phyloP scores from a whole-genome alignment of 2,113 vertebrate species.

The Opisthocomus hoazin region DNA sequence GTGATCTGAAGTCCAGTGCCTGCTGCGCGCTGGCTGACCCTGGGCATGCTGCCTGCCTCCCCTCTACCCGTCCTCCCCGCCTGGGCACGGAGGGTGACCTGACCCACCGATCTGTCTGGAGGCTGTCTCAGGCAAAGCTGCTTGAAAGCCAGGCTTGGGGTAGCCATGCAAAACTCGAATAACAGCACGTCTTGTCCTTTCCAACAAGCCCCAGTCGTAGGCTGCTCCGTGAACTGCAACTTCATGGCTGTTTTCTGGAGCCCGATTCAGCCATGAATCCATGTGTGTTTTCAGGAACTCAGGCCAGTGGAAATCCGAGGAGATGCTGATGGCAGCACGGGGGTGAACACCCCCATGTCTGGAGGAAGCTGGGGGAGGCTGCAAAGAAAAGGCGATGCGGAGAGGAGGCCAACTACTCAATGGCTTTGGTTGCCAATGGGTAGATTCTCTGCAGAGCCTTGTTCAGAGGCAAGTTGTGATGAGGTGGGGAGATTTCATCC shows the following conservation, averaged over 20 bases:
- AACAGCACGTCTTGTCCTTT: background rate
- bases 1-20: background rate
- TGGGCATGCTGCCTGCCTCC: background rate
- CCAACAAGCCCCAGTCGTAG: background rate
- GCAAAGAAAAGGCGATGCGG: rapidly evolving
- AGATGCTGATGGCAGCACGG: background rate
- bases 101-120: background rate
- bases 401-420: background rate
- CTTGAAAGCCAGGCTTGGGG: background rate
- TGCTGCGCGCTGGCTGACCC: background rate
- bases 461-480: background rate
- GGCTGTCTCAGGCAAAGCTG: background rate
- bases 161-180: background rate
- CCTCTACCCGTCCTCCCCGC: background rate
- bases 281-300: background rate
- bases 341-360: background rate
- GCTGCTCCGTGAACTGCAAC: background rate
- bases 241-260: background rate
- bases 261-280: rapidly evolving
- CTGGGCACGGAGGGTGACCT: background rate
- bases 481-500: background rate
- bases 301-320: background rate
- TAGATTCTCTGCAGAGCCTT: background rate
- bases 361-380: background rate
- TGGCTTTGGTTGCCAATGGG: background rate